Evolutionary conservation across 2,797 vertebrate genomes (phyloP).

Genomic region (Gorsachius magnificus): DNA sequence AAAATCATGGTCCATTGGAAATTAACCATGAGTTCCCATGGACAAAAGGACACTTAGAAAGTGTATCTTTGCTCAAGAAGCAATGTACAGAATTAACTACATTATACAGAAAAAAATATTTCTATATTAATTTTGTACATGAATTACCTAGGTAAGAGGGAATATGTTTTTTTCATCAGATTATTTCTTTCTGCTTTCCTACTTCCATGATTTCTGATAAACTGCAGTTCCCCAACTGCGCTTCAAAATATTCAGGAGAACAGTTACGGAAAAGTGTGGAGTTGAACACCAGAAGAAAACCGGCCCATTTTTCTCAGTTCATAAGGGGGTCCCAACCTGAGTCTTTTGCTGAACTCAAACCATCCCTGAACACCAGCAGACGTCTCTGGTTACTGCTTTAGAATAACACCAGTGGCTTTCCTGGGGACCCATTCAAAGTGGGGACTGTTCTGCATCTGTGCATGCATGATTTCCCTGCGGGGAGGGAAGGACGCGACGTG

Average conservation of each 20-base stretch:
- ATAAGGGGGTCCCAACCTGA: background rate
- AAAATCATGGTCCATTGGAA: background rate
- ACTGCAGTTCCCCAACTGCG: background rate
- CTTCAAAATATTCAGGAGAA: background rate
- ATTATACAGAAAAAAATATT: background rate
- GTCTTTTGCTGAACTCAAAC: background rate
- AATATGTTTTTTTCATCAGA: background rate
- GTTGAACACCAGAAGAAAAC: background rate
- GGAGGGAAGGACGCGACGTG: background rate
- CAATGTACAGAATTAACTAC: background rate
- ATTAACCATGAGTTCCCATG: background rate
- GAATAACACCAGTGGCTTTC: background rate
- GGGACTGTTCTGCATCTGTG: background rate
- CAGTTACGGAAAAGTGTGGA: background rate
- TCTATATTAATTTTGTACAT: background rate
- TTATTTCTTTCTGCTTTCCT: background rate
- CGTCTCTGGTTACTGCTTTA: background rate
- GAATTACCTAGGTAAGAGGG: background rate
- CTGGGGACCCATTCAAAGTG: background rate
- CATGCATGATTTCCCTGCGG: background rate
- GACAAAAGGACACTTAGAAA: background rate
- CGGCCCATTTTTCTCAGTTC: background rate
- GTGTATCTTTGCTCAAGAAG: background rate
- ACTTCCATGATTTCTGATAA: background rate
- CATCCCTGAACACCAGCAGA: background rate